These are phyloP conservation scores for Mesocricetus auratus DNA, from an alignment of 2,113 vertebrate species.

Conservation along the genomic window DNA sequence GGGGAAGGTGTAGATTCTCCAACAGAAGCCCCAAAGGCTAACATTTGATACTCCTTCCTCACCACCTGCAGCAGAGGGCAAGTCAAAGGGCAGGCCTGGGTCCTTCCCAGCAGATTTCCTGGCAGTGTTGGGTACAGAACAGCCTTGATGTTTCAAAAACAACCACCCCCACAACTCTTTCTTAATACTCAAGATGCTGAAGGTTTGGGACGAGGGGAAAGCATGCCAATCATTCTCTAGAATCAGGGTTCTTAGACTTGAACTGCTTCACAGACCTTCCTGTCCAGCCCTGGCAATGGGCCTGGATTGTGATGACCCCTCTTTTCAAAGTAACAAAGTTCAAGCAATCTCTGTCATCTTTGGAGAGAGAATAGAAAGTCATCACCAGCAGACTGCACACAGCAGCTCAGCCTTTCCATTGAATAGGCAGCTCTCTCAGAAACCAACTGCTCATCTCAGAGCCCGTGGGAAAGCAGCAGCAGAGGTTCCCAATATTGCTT, in stretches of 20 bases:
- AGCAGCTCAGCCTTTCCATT: conserved; percentile 21
- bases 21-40: background rate
- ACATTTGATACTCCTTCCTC: background rate
- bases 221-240: background rate
- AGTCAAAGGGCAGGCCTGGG: background rate
- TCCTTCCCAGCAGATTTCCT: conserved; percentile 48
- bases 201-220: conserved; percentile 7
- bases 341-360: conserved; percentile 49
- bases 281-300: conserved; percentile 43
- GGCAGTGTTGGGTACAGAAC: conserved; percentile 26
- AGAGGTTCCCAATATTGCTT: background rate
- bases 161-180: conserved; percentile 61
- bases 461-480: background rate
- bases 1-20: background rate
- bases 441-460: background rate
- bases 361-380: conserved; percentile 46
- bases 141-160: conserved; percentile 63
- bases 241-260: background rate
- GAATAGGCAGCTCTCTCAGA: conserved; percentile 14
- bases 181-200: conserved; percentile 49
- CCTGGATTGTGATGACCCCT: conserved; percentile 28
- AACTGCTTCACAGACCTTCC: conserved; percentile 48
- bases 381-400: background rate
- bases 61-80: background rate
- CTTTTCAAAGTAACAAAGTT: conserved; percentile 56